These are phyloP conservation scores for Drosophila yakuba DNA, from an alignment of 1,140 invertebrate genomes.

Conservation along the genomic window DNA sequence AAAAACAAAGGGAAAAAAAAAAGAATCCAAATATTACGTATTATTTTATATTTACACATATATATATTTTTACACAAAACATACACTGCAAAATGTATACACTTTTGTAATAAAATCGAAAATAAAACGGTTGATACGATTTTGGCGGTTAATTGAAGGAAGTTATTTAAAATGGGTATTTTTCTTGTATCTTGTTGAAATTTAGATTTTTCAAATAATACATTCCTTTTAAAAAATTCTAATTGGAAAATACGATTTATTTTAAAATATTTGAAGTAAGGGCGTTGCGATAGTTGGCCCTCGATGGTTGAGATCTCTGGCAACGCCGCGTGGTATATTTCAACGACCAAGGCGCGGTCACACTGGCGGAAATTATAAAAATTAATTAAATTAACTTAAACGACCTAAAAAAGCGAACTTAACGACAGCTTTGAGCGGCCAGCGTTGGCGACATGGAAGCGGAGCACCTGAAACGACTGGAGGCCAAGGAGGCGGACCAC, in stretches of 20 bases:
- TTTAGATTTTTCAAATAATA: too few species aligned
- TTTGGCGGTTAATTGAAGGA: neutral
- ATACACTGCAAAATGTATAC: slow-evolving; percentile 67
- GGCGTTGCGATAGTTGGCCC: neutral
- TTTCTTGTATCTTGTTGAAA: too few species aligned
- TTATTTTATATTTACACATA: slow-evolving; percentile 74
- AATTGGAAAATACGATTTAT: too few species aligned
- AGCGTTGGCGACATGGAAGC: slow-evolving; percentile 65
- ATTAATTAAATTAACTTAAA: slow-evolving; percentile 14
- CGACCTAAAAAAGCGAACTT: neutral
- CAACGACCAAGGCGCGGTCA: neutral
- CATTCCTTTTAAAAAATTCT: neutral
- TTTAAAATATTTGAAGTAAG: neutral
- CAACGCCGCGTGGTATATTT: neutral
- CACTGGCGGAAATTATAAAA: slow-evolving; percentile 20
- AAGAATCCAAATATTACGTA: slow-evolving; percentile 64
- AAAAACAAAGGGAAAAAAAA: slow-evolving; percentile 23
- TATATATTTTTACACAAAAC: slow-evolving; percentile 76
- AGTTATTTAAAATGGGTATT: neutral
- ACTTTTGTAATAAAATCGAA: slow-evolving; percentile 72
- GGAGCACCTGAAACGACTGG: slow-evolving; percentile 69
- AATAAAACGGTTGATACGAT: slow-evolving; percentile 7
- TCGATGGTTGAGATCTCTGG: neutral
- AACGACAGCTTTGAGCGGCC: neutral
- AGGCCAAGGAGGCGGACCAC: slow-evolving; percentile 57